Base-by-base conservation (phyloP, 2,888 invertebrate genomes). In the Ophion ventricosus region DNA sequence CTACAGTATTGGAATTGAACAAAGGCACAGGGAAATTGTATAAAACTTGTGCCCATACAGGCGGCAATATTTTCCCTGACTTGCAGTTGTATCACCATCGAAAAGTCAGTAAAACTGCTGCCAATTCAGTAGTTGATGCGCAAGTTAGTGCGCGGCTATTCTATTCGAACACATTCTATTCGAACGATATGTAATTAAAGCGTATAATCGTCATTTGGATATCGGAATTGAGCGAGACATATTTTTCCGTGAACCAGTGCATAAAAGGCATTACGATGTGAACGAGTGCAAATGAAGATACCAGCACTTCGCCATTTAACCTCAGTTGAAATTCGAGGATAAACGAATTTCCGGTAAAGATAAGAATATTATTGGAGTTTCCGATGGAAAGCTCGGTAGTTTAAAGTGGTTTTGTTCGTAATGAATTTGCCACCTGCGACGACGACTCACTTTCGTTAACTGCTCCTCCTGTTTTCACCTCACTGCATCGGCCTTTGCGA, bases 331-430 rank as follows among this genome's bases (percentile, higher is more conserved):
- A 76, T 82, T 72, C 26, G 49, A 76, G 64, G 76, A 76, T 81
- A 76, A 76, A 76, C 35, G 81, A 59, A 54, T 82, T 76, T 76
- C 72, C 72, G 59, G 64, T 40, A 63, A 74, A 72, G 72, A 82
- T 76, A 76, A 82, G 76, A 76, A 72, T 72, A 82, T 81, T 76
- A 83, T 63, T 64, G 17, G 59, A 59, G 49, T 72, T 76, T 72
- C 75, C 61, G 75, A 59, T 29, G 57, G 35, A 49, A 35, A 83
- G 57, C 63, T 82, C 8, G 20, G 56, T 67, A 77, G 57, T 57
- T 23, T 43, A 56, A 17, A 11, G 76, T 49, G 29, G 57, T 54
- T 63, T 56, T 29, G 54, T 63, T 11, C 17, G 17, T 23, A 25
- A 35, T 25, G 35, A 70, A 49, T 70, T 70, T 78, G 40, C 40